A percentile compares a stretch with the other conserved stretches of the same genome.
phyloP scores from a whole-genome alignment of 1,140 invertebrate species.

The Sitophilus oryzae region DNA sequence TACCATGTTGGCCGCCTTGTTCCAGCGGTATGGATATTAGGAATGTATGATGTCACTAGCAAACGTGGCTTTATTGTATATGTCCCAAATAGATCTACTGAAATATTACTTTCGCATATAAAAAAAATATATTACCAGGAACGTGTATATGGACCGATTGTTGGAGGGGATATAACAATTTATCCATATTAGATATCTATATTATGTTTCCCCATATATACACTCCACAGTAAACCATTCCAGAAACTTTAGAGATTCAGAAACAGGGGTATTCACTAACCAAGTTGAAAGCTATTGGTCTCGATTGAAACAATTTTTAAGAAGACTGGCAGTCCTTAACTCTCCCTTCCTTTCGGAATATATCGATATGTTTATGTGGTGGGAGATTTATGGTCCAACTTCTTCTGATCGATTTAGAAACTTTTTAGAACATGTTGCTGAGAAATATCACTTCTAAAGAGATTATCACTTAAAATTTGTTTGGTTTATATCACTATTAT shows the following conservation, averaged over 20 bases:
- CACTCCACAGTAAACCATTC: constrained; percentile 11
- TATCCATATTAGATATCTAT: not conserved
- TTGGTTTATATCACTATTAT: no score
- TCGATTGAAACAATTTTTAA: constrained; percentile 3
- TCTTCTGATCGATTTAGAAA: not conserved
- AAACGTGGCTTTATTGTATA: no score
- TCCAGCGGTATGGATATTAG: constrained; percentile 1
- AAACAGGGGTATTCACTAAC: constrained; percentile 9
- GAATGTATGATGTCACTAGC: constrained; percentile 7
- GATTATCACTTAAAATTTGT: no score
- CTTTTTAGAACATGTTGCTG: not conserved
- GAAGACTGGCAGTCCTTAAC: not conserved
- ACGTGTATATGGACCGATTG: constrained; percentile 10
- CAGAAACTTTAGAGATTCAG: constrained; percentile 12
- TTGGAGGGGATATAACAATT: constrained; percentile 1
- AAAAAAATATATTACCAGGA: constrained; percentile 5
- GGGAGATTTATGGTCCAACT: constrained; percentile 4
- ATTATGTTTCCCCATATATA: constrained; percentile 7
- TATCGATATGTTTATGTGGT: constrained; percentile 13
- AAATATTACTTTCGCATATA: not conserved
- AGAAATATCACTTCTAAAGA: no score
- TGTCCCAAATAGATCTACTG: constrained; percentile 1
- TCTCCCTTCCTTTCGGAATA: constrained; percentile 1
- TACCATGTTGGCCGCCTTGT: constrained; percentile 6
- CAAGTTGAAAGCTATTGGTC: constrained; percentile 8